Evolutionary conservation across 64 coral and sea anemone species (phyloP).

Genomic region (Montipora foliosa): DNA sequence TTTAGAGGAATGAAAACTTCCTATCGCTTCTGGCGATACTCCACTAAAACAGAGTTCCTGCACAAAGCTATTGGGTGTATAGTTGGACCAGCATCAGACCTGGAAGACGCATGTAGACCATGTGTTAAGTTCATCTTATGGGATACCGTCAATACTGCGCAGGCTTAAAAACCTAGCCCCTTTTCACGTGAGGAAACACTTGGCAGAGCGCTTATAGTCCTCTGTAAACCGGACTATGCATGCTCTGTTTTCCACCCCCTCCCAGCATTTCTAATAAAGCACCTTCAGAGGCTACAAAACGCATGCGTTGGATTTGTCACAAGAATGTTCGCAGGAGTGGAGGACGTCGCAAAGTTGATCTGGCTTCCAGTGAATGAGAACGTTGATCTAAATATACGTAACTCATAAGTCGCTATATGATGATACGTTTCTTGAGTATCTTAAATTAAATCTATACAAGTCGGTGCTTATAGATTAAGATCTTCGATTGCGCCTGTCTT

Average conservation of each 20-base stretch:
- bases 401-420: too few species aligned
- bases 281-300: slow-evolving; percentile 50
- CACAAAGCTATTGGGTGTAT: slow-evolving; percentile 50
- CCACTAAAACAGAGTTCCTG: slow-evolving; percentile 26
- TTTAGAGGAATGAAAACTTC: background rate
- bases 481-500: too few species aligned
- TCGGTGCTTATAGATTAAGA: too few species aligned
- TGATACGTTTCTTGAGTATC: background rate
- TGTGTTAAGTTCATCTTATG: slow-evolving; percentile 32
- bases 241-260: slow-evolving; percentile 22
- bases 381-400: too few species aligned
- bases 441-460: too few species aligned
- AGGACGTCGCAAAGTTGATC: too few species aligned
- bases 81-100: slow-evolving; percentile 44
- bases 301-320: slow-evolving; percentile 62
- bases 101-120: slow-evolving; percentile 64
- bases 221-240: slow-evolving; percentile 54
- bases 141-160: slow-evolving; percentile 46
- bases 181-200: background rate
- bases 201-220: slow-evolving; percentile 50
- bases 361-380: too few species aligned
- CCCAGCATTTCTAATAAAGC: slow-evolving; percentile 49
- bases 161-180: slow-evolving; percentile 59
- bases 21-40: slow-evolving; percentile 47
- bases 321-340: slow-evolving; percentile 8